Conservation (phyloP, 2,113 vertebrate species). For the Orcinus orca region DNA sequence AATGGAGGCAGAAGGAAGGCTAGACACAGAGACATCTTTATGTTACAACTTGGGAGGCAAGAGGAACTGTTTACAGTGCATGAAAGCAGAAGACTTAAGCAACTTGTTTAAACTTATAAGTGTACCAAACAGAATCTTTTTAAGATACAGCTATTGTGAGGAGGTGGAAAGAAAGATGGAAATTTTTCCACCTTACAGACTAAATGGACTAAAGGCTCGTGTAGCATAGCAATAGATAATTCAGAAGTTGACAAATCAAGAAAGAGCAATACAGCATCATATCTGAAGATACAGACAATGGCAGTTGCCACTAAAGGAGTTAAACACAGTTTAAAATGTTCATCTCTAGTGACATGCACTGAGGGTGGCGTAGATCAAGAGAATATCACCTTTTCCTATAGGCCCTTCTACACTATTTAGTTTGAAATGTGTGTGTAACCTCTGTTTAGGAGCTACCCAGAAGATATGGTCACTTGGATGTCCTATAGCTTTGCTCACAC, state of each 20-base stretch:
- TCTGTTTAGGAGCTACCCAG: not conserved
- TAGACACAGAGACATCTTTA: not conserved
- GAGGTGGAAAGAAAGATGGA: not conserved
- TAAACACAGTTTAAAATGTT: not conserved
- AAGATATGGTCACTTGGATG: not conserved
- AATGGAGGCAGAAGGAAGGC: not conserved
- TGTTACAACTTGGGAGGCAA: not conserved
- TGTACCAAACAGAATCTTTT: not conserved
- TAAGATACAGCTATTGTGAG: not conserved
- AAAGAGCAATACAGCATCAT: not conserved
- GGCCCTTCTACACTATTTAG: not conserved
- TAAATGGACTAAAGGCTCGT: not conserved
- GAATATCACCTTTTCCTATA: not conserved
- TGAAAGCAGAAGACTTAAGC: not conserved
- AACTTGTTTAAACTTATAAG: not conserved
- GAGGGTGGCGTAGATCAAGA: not conserved
- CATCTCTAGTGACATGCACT: not conserved
- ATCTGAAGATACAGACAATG: constrained; percentile 23
- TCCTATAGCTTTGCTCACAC: not conserved
- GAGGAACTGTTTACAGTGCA: not conserved
- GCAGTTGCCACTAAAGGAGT: not conserved
- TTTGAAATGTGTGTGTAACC: not conserved
- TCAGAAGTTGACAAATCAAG: not conserved
- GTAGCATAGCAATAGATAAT: not conserved
- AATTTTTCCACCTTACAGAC: not conserved